Conservation (phyloP, 2,888 invertebrate genomes). For the Octonoba sinensis region DNA sequence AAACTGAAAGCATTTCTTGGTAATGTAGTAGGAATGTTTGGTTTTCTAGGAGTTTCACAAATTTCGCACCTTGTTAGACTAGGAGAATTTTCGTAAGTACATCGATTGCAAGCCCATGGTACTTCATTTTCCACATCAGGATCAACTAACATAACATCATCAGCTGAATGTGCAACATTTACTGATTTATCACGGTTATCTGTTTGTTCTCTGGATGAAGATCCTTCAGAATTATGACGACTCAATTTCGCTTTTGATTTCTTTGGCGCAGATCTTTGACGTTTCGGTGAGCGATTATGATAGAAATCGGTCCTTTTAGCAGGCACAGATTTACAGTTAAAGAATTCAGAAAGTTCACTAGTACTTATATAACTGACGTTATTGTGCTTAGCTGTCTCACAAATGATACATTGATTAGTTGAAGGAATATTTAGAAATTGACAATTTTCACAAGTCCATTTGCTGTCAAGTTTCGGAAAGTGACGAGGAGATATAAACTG, state of each 20-base stretch:
- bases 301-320: constrained; percentile 53
- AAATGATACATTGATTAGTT: constrained; percentile 67
- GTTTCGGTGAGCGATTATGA: constrained; percentile 72
- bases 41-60: constrained; percentile 79
- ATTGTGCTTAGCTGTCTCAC: constrained; percentile 64
- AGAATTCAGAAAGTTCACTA: constrained; percentile 44
- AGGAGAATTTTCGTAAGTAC: constrained; percentile 81
- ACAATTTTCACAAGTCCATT: constrained; percentile 71
- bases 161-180: constrained; percentile 62
- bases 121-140: constrained; percentile 70
- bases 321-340: constrained; percentile 56
- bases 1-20: constrained; percentile 70
- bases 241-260: constrained; percentile 75
- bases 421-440: constrained; percentile 69
- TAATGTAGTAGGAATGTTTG: constrained; percentile 71
- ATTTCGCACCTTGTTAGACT: constrained; percentile 80
- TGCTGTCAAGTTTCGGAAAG: constrained; percentile 63
- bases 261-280: constrained; percentile 73
- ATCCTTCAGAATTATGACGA: constrained; percentile 70
- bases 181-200: constrained; percentile 41
- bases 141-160: constrained; percentile 63
- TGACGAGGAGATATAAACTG: constrained; percentile 63
- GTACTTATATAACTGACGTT: constrained; percentile 37
- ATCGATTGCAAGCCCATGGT: constrained; percentile 81
- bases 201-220: constrained; percentile 20